phyloP scores from a whole-genome alignment of 1,140 invertebrate species.

The Triops longicaudatus region DNA sequence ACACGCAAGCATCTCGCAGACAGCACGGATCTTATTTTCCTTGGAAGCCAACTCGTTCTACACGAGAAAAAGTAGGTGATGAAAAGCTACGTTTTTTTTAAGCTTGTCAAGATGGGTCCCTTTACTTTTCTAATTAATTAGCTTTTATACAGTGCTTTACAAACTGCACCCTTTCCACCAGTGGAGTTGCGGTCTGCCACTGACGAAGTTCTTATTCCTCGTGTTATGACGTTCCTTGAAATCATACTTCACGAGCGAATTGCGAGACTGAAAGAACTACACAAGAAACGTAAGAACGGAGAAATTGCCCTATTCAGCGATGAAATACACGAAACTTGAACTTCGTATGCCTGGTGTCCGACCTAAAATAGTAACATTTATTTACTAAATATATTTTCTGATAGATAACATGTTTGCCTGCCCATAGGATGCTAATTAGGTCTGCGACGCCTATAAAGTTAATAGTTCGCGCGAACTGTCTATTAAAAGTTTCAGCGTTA shows the following conservation, averaged over 20 bases:
- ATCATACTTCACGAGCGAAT: no score
- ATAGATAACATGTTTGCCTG: background rate
- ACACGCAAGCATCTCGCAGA: background rate
- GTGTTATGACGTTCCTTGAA: no score
- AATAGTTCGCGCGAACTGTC: conserved; percentile 36
- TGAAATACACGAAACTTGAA: background rate
- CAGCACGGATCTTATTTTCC: background rate
- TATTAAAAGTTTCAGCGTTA: conserved; percentile 39
- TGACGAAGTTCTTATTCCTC: no score
- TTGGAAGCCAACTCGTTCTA: background rate
- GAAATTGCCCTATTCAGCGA: no score
- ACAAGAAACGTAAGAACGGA: no score
- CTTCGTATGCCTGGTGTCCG: conserved; percentile 19
- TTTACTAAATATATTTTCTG: background rate
- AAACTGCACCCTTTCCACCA: no score
- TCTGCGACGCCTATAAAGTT: conserved; percentile 38
- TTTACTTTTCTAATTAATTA: no score
- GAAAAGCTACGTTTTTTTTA: no score
- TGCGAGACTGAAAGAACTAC: no score
- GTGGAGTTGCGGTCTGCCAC: no score
- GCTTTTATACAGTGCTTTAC: no score
- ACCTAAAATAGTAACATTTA: background rate
- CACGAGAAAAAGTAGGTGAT: background rate
- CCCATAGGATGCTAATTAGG: conserved; percentile 38
- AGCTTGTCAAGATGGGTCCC: no score